phyloP scores from a whole-genome alignment of 2,797 vertebrate genomes.

The Pelobates cultripes region DNA sequence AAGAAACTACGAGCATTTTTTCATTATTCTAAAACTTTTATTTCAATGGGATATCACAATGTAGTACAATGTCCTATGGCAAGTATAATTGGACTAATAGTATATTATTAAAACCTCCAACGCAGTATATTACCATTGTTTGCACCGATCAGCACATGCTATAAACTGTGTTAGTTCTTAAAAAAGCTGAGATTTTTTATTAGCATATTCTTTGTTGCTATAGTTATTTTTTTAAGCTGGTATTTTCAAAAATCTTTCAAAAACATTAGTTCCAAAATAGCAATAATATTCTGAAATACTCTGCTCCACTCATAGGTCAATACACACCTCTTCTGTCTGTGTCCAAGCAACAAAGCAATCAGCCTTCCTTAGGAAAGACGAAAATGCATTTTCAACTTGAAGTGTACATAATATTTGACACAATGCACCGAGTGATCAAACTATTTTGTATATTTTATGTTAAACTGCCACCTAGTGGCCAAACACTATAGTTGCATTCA shows the following conservation, averaged over 20 bases:
- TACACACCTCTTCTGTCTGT: conserved; percentile 37
- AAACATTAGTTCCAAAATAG: conserved; percentile 22
- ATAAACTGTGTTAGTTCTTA: conserved; percentile 21
- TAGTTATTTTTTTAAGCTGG: conserved; percentile 26
- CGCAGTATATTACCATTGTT: conserved; percentile 17
- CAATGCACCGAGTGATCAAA: background rate
- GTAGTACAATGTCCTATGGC: conserved; percentile 14
- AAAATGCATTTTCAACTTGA: conserved; percentile 11
- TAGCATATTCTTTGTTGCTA: conserved; percentile 41
- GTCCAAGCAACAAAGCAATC: conserved; percentile 53
- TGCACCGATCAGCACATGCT: conserved; percentile 18
- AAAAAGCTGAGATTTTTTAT: conserved; percentile 11
- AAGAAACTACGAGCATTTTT: background rate
- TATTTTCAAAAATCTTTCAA: conserved; percentile 39
- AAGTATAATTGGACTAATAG: conserved; percentile 27
- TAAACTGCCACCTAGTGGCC: conserved; percentile 45
- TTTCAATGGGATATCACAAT: conserved; percentile 14
- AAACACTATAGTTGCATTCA: background rate
- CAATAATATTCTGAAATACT: conserved; percentile 45
- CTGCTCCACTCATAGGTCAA: conserved; percentile 37
- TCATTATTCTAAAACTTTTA: conserved; percentile 10
- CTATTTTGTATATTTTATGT: conserved; percentile 12
- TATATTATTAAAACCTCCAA: conserved; percentile 43
- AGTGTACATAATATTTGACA: conserved; percentile 4
- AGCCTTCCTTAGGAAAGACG: conserved; percentile 14